Evolutionary conservation across 2,797 vertebrate species (phyloP), one percentile per base, ranked within the genome.

Genomic region (Ibycter americanus): DNA sequence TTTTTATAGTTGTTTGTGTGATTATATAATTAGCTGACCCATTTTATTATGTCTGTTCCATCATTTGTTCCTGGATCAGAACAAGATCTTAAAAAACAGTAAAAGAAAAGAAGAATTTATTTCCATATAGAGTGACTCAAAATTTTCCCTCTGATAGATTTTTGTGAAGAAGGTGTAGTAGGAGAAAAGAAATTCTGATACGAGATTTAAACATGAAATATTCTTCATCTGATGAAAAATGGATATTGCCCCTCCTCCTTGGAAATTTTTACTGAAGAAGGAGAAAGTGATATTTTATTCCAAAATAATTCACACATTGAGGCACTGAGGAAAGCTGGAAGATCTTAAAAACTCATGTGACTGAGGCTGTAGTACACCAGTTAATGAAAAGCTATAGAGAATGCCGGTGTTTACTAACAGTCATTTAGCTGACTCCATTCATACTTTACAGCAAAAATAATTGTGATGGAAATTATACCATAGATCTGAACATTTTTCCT

Each of bases 21-120:
- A 95, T 86, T 97, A 94, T 68, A 87, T 97, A 98, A 97, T 97
- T 96, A 97, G 83, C 58, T 96, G 91, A 90, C 78, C 90, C 85
- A 89, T 44, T 80, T 97, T 74, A 68, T 87, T 89, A 83, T 87
- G 59, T 46, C 94, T 93, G 21, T 56, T 91, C 87, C 83, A 73
- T 90, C 44, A 79, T 94, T 96, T 97, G n/a, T 82, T 96, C 65
- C 73, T 92, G 83, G 74, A 78, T 80, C n/a, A 94, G 46, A 68
- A 83, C 54, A 95, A 87, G 95, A 36, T 72, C 56, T 42, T 89
- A 94, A 91, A 92, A 72, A 54, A 92, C 23, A 91, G 19, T 32
- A 38, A 81, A 56, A 61, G 55, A 87, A 95, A 81, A 67, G 40
- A 76, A 95, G 38, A 11, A 71, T 70, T 81, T 76, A 8, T 73